Evolutionary conservation across 2,797 vertebrate species (phyloP), one percentile per base, ranked within the genome.

Genomic region (Xiphorhynchus erythropygius): DNA sequence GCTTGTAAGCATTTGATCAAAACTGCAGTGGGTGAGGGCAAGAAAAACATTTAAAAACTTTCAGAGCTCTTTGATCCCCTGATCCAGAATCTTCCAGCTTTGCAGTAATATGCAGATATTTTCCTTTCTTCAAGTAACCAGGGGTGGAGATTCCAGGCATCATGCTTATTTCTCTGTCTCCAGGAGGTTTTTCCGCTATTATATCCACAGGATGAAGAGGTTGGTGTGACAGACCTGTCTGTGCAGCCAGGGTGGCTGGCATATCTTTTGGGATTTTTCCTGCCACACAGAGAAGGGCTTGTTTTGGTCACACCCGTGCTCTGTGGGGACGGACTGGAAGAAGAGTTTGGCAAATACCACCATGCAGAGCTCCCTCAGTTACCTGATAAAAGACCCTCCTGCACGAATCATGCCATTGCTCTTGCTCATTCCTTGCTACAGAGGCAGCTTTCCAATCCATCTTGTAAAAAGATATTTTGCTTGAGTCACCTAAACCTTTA

Each of bases 131-230:
- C 32, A 75, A 37, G 35, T 32, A 73, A 55, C 6, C n/a, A 22
- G 3, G 5, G 15, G 7, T 5, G 5, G 4, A 24, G 1, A 46
- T 63, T 44, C 59, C 23, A 4, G 19, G 4, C 11, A 12, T 30
- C 28, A 4, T 5, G 24, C 3, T 32, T 4, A 10, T 39, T 50
- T 71, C 39, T 23, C 35, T 23, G 35, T 30, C 11, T 53, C 30
- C 27, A 22, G 39, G 18, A 47, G 32, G 8, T 7, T 85, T 79
- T 79, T 42, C 14, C 33, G 30, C 30, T 13, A 3, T 85, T 56
- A 42, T 13, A 75, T 13, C 25, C 24, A 21, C n/a, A 28, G 27
- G 9, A 50, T 30, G 24, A 73, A 53, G 14, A 2, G 12, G 7
- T 1, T 42, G 16, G 2, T 21, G 10, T 41, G 44, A 27, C 28